phyloP scores from a whole-genome alignment of 2,888 invertebrate genomes.

The Caenorhabditis zanzibari region DNA sequence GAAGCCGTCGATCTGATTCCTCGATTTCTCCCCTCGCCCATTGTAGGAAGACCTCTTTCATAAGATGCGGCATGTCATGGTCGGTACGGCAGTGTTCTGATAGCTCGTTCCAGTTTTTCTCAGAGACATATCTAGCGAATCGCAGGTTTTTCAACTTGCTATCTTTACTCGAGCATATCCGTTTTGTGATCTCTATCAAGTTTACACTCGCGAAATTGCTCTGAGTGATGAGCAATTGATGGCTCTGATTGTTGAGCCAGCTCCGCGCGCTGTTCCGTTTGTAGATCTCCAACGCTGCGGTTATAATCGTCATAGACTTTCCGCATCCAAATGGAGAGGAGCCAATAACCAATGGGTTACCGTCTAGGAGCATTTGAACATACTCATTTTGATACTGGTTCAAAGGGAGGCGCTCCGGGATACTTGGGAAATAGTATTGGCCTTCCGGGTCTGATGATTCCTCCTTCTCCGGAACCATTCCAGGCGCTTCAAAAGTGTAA shows the following conservation, averaged over 20 bases:
- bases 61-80: slow-evolving; percentile 35
- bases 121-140: slow-evolving; percentile 33
- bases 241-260: background rate
- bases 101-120: slow-evolving; percentile 42
- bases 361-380: slow-evolving; percentile 38
- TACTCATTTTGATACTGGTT: slow-evolving; percentile 46
- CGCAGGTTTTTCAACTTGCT: background rate
- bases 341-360: slow-evolving; percentile 28
- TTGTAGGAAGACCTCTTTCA: background rate
- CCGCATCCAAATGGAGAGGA: slow-evolving; percentile 52
- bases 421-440: slow-evolving; percentile 18
- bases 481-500: background rate
- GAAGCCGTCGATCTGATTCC: background rate
- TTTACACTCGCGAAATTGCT: slow-evolving; percentile 52
- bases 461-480: too few species aligned
- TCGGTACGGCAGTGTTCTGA: slow-evolving; percentile 22
- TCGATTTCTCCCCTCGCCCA: slow-evolving; percentile 5
- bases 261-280: slow-evolving; percentile 6
- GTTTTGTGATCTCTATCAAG: slow-evolving; percentile 27
- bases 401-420: background rate
- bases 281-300: slow-evolving; percentile 38
- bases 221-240: slow-evolving; percentile 45
- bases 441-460: background rate
- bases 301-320: slow-evolving; percentile 49
- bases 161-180: background rate